Conservation (phyloP, 2,113 vertebrate species). For the Hydropotes inermis region DNA sequence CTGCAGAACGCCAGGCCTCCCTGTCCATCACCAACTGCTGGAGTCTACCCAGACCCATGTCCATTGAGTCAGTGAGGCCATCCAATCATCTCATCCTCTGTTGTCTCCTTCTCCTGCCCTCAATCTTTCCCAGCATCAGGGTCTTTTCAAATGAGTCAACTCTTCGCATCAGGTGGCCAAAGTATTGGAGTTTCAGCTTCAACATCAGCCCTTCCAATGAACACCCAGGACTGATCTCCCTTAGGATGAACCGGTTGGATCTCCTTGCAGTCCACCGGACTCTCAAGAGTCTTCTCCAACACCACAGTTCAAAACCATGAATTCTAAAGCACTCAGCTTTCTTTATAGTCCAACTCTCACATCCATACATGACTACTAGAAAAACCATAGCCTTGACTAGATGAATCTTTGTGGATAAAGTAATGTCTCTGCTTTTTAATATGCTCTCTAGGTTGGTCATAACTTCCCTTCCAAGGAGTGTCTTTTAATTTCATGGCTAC, state of each 20-base stretch:
- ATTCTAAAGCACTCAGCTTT: rapidly evolving
- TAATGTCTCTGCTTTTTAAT: neutral
- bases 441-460: neutral
- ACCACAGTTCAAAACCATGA: neutral
- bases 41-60: neutral
- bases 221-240: too few species aligned
- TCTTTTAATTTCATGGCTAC: neutral
- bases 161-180: neutral
- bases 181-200: neutral
- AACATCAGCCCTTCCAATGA: neutral
- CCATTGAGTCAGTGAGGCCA: neutral
- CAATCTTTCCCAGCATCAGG: neutral
- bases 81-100: neutral
- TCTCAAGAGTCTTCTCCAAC: neutral
- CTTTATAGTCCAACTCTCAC: neutral
- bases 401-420: rapidly evolving
- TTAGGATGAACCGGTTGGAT: too few species aligned
- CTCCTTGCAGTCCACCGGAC: neutral
- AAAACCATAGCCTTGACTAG: neutral
- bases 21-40: neutral
- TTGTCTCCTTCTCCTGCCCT: rapidly evolving
- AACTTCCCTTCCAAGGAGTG: neutral
- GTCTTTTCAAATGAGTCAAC: neutral
- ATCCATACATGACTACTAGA: neutral
- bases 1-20: neutral